These are phyloP conservation scores for Malurus splendens DNA, from an alignment of 2,797 vertebrate species.

Conservation along the genomic window DNA sequence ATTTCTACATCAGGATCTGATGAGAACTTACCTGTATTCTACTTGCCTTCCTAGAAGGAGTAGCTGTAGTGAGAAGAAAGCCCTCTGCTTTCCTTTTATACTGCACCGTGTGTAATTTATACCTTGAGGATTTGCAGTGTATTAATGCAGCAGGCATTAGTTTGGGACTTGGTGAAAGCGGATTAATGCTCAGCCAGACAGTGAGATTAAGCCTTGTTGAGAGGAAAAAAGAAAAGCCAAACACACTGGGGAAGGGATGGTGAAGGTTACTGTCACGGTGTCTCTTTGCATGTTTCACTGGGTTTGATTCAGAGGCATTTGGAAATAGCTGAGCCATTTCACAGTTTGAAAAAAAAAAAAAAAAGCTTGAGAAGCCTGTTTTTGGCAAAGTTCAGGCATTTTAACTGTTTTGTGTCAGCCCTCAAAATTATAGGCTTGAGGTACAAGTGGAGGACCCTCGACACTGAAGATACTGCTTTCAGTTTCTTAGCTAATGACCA, in stretches of 20 bases:
- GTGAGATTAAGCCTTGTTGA: constrained; percentile 57
- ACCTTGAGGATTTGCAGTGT: constrained; percentile 68
- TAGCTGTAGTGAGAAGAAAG: constrained; percentile 19
- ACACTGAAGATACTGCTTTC: background rate
- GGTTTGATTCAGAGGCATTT: background rate
- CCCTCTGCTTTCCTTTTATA: constrained; percentile 69
- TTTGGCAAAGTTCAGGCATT: background rate
- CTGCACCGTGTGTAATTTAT: constrained; percentile 50
- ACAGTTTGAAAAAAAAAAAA: background rate
- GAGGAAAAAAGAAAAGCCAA: constrained; percentile 39
- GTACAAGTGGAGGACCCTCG: background rate
- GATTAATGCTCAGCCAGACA: constrained; percentile 70
- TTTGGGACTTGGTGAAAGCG: constrained; percentile 47
- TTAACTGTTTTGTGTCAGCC: background rate
- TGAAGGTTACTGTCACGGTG: constrained; percentile 49
- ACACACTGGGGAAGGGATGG: constrained; percentile 23
- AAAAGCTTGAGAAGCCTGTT: background rate
- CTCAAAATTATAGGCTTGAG: background rate
- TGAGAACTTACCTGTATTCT: constrained; percentile 54
- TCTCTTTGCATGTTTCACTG: background rate
- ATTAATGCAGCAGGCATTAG: constrained; percentile 56
- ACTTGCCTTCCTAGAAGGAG: background rate
- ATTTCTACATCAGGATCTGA: background rate
- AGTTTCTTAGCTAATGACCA: background rate
- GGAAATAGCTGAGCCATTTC: background rate